Conservation (phyloP, 1,140 invertebrate species). For the Alviniconcha marisindica region DNA sequence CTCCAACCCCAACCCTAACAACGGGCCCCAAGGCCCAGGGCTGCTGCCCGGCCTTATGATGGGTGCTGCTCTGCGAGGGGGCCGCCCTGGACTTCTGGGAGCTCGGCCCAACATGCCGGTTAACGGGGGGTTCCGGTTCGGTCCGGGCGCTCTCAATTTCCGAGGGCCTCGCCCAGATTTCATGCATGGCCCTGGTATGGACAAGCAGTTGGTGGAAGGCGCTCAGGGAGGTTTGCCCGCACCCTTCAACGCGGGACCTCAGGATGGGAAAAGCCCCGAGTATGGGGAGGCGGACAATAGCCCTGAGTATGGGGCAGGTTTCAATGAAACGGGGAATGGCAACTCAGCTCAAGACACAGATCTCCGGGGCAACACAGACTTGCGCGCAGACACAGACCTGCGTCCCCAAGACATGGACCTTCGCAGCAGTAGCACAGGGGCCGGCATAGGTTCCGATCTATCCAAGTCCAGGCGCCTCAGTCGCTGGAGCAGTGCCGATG, state of each 20-base stretch:
- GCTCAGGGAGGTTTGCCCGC: neutral
- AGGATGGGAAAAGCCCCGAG: neutral
- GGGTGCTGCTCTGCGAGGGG: conserved; percentile 30
- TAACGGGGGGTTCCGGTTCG: conserved; percentile 16
- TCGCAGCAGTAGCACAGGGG: neutral
- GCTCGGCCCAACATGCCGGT: conserved; percentile 30
- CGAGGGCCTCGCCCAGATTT: conserved; percentile 29
- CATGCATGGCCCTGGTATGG: neutral
- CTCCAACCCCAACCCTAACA: neutral
- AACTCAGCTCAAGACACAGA: neutral
- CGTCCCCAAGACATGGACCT: conserved; percentile 1
- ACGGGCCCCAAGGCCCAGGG: conserved; percentile 2
- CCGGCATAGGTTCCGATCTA: no score
- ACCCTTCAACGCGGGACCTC: neutral
- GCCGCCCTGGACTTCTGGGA: conserved; percentile 30
- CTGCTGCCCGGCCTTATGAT: conserved; percentile 19
- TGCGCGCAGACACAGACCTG: conserved; percentile 22
- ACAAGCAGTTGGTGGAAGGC: conserved; percentile 23
- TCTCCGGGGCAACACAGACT: conserved; percentile 3
- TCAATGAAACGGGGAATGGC: neutral
- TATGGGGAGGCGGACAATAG: neutral
- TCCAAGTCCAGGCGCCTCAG: neutral
- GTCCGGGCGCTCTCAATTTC: conserved; percentile 14
- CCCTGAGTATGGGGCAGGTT: neutral
- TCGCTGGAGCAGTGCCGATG: neutral